phyloP scores from a whole-genome alignment of 1,140 invertebrate genomes.

The Drusus annulatus region DNA sequence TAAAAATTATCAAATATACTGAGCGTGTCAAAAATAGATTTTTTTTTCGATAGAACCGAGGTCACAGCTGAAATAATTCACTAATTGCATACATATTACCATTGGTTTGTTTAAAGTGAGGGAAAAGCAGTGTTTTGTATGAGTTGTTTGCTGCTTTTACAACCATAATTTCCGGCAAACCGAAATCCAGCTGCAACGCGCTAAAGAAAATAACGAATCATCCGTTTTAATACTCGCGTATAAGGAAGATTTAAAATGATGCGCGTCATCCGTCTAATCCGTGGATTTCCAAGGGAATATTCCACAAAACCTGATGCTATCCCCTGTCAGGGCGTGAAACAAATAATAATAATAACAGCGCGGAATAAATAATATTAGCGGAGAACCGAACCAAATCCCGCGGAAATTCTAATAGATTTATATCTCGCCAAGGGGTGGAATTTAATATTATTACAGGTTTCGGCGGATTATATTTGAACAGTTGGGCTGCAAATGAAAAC shows the following conservation, averaged over 20 bases:
- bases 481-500: too few relatives aligned
- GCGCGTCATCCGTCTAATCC: conserved; percentile 24
- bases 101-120: too few relatives aligned
- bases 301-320: conserved; percentile 14
- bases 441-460: background rate
- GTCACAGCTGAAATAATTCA: too few relatives aligned
- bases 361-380: conserved; percentile 1
- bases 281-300: background rate
- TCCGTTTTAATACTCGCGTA: background rate
- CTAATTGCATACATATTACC: too few relatives aligned
- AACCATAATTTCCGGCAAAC: background rate
- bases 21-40: too few relatives aligned
- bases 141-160: background rate
- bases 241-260: background rate
- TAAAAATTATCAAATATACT: too few relatives aligned
- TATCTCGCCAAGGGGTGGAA: conserved; percentile 13
- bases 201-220: background rate
- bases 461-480: too few relatives aligned
- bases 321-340: background rate
- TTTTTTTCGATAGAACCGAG: too few relatives aligned
- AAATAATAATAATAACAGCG: too few relatives aligned
- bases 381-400: background rate
- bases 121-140: too few relatives aligned
- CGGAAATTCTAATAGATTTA: background rate
- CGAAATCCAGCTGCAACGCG: background rate